Evolutionary conservation across 2,888 invertebrate genomes (phyloP), one percentile per base, ranked within the genome.

Genomic region (Acleris sparsana): DNA sequence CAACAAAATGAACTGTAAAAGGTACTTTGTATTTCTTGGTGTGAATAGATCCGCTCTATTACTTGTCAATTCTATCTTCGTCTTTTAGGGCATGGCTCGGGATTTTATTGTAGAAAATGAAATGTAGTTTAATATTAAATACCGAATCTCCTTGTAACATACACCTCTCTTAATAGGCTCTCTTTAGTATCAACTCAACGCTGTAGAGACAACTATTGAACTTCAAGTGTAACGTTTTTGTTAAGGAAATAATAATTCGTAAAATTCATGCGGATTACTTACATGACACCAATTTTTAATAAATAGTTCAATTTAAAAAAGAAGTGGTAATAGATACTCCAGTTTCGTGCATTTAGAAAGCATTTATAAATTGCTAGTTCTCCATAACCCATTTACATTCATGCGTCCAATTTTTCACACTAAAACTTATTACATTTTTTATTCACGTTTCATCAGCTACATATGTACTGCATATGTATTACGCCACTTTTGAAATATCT

Each of bases 121-220:
- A 51, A 29, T 53, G 62, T 58, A 62, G 57, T 55, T 48, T 55
- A 62, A 67, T 58, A 62, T 66, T 53, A 29, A 52, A 55, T 60
- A 52, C 53, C 18, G 64, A 70, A 70, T 71, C 69, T 71, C 66
- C 60, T 25, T 62, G 46, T 53, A 53, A 63, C 63, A 39, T 62
- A 52, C 67, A 51, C 52, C 67, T 69, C 65, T 69, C 60, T 52
- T 67, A 66, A 52, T 68, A 66, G 57, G 71, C 70, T 71, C 72
- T 73, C 71, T 73, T 53, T 48, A 57, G 52, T 66, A 59, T 49
- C 49, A 49, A 49, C 2, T 33, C 49, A 63, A 29, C 49, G 43
- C 59, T 29, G 60, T 65, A 62, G 61, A 16, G 46, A 62, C 9
- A 39, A 62, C 53, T 62, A 49, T 46, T 17, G n/a, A 65, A 57